phyloP scores from a whole-genome alignment of 1,140 invertebrate species.

The Cotesia typhae region DNA sequence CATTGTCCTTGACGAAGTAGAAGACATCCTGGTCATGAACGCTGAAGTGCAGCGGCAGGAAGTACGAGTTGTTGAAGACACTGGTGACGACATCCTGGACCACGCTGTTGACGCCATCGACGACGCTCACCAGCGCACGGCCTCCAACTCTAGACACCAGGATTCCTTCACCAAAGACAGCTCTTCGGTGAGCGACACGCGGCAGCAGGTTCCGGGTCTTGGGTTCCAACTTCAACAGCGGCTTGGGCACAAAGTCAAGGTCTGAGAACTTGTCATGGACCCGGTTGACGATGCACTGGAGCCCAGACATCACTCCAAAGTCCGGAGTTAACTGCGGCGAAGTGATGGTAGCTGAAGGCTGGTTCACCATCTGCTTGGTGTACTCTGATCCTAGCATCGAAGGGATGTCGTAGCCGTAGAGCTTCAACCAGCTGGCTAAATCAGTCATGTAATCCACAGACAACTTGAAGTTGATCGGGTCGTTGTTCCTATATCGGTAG shows the following conservation, averaged over 20 bases:
- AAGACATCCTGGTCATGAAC: conserved; percentile 93
- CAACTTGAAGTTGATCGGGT: conserved; percentile 85
- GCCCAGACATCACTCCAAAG: conserved; percentile 86
- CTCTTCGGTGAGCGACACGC: conserved; percentile 81
- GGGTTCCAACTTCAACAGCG: conserved; percentile 81
- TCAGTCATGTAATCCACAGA: conserved; percentile 85
- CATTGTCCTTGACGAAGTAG: conserved; percentile 94
- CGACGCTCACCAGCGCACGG: conserved; percentile 83
- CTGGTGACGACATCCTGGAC: conserved; percentile 92
- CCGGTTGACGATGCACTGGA: conserved; percentile 85
- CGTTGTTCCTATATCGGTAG: conserved; percentile 91
- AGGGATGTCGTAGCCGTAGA: conserved; percentile 87
- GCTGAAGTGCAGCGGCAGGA: conserved; percentile 90
- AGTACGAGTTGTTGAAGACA: conserved; percentile 92
- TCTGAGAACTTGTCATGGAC: conserved; percentile 83
- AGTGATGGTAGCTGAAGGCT: conserved; percentile 78
- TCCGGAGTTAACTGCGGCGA: conserved; percentile 81
- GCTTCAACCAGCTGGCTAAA: conserved; percentile 82
- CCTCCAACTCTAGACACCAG: conserved; percentile 83
- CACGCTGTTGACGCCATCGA: conserved; percentile 85
- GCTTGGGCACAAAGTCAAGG: conserved; percentile 83
- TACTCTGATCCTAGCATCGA: conserved; percentile 86
- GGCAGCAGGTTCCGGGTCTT: conserved; percentile 82
- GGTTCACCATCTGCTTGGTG: conserved; percentile 78
- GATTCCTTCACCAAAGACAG: conserved; percentile 90